phyloP scores from a whole-genome alignment of 2,888 invertebrate genomes.

The Agrochola lychnidis region DNA sequence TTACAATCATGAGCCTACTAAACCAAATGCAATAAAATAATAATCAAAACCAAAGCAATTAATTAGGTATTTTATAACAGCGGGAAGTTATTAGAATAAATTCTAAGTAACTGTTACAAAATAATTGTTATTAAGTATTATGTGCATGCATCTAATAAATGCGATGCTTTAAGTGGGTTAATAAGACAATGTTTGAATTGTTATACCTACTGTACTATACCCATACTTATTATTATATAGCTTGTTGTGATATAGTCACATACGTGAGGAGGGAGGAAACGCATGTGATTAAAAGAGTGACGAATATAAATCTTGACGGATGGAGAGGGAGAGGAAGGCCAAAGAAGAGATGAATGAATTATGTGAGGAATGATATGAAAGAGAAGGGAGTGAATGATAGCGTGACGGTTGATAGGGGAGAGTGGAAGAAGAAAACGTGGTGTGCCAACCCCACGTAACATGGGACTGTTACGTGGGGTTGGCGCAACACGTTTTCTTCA shows the following conservation, averaged over 20 bases:
- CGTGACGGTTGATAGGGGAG: background rate
- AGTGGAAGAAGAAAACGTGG: background rate
- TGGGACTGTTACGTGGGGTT: too few species aligned
- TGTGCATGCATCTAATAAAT: slow-evolving; percentile 38
- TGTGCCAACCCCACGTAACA: background rate
- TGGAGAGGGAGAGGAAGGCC: background rate
- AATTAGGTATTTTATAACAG: slow-evolving; percentile 23
- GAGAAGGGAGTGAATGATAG: background rate
- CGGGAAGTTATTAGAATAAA: slow-evolving; percentile 31
- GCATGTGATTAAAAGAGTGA: background rate
- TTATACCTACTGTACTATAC: background rate
- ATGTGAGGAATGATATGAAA: background rate
- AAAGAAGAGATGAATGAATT: background rate
- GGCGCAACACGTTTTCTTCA: too few species aligned
- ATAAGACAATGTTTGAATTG: background rate
- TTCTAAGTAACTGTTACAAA: slow-evolving; percentile 37
- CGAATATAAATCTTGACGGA: background rate
- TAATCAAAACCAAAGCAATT: slow-evolving; percentile 35
- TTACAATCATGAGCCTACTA: slow-evolving; percentile 4
- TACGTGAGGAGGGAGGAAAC: background rate
- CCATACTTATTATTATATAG: background rate
- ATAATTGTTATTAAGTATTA: slow-evolving; percentile 19
- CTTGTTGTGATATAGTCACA: background rate
- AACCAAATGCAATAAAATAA: slow-evolving; percentile 30
- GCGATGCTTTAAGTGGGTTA: slow-evolving; percentile 14